These are phyloP conservation scores for Sorex fumeus DNA, from an alignment of 2,113 vertebrate species.

Conservation along the genomic window DNA sequence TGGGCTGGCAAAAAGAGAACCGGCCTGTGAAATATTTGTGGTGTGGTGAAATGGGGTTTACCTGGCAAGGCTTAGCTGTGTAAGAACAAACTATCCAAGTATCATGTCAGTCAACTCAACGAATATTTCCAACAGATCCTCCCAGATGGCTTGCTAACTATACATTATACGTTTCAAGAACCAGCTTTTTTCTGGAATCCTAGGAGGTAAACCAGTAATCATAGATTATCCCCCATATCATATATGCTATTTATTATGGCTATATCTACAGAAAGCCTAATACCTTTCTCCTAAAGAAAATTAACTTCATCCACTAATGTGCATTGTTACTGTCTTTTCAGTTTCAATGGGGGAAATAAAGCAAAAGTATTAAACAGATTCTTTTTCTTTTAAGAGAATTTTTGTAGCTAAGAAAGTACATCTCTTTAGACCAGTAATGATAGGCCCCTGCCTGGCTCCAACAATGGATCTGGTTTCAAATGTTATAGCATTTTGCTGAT, in stretches of 20 bases:
- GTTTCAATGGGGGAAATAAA: slow-evolving; percentile 35
- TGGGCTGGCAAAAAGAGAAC: background rate
- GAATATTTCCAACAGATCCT: background rate
- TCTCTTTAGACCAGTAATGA: slow-evolving; percentile 23
- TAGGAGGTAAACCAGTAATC: slow-evolving; percentile 3
- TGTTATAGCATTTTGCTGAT: slow-evolving; percentile 47
- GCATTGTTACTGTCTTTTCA: background rate
- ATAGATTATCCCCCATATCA: background rate
- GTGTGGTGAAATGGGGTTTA: background rate
- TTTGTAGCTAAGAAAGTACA: slow-evolving; percentile 39
- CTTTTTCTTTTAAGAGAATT: slow-evolving; percentile 64
- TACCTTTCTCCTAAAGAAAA: slow-evolving; percentile 45
- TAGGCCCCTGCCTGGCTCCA: slow-evolving; percentile 14
- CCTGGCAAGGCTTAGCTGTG: background rate
- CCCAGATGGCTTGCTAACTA: background rate
- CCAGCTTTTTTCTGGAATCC: slow-evolving; percentile 5
- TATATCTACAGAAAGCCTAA: background rate
- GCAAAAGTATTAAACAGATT: slow-evolving; percentile 19
- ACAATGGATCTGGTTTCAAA: slow-evolving; percentile 33
- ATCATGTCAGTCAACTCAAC: background rate
- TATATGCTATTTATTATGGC: slow-evolving; percentile 12
- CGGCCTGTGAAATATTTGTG: background rate
- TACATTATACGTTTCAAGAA: slow-evolving; percentile 41
- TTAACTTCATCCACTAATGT: slow-evolving; percentile 26
- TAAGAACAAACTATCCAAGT: background rate